A percentile compares a stretch with the other conserved stretches of the same genome.
These are phyloP conservation scores for Caenorhabditis angaria DNA, from an alignment of 2,888 invertebrate genomes.

Conservation along the genomic window DNA sequence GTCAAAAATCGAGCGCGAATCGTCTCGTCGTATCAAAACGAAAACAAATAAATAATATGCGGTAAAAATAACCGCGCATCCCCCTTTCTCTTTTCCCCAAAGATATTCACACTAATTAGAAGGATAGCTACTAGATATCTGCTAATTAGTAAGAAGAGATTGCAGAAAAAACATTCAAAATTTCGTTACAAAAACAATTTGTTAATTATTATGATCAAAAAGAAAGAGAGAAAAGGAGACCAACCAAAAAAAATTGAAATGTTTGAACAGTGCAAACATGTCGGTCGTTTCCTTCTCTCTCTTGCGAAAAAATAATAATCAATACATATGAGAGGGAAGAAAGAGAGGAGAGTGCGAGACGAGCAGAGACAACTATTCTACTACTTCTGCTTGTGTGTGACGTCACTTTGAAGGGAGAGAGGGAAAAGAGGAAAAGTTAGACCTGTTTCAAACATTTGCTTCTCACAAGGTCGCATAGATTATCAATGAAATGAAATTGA, in stretches of 20 bases:
- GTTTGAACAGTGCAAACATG: conserved; percentile 4
- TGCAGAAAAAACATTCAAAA: no score
- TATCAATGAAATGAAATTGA: conserved; percentile 1
- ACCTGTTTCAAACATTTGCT: conserved; percentile 5
- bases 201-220: background rate
- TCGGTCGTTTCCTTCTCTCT: background rate
- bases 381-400: background rate
- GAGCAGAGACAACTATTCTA: background rate
- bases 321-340: background rate
- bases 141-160: no score
- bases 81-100: no score
- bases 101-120: no score
- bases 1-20: no score
- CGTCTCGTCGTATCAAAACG: no score
- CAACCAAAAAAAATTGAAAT: conserved; percentile 1
- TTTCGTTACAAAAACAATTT: no score
- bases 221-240: background rate
- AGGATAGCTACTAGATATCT: no score
- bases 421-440: background rate
- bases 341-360: background rate
- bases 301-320: conserved; percentile 4
- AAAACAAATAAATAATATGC: no score
- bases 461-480: background rate
- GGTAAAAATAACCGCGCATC: no score
- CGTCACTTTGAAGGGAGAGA: background rate